Evolutionary conservation across 2,797 vertebrate species (phyloP), one percentile per base, ranked within the genome.

Genomic region (Gila robusta): DNA sequence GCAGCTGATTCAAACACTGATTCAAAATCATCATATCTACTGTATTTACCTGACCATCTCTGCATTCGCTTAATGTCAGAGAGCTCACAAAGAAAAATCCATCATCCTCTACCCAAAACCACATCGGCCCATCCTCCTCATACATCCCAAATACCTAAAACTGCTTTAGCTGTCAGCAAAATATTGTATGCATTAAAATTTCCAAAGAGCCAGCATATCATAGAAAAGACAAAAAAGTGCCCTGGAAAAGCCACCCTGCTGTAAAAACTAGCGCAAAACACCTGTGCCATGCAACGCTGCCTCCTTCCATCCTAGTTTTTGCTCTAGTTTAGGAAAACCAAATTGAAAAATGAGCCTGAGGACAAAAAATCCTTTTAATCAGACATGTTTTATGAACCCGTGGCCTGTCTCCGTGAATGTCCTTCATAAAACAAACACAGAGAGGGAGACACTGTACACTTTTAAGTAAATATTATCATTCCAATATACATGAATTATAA

Each of bases 51-150:
- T 92, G 81, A 64, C 52, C 90, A 93, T 83, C 67, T 71, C 93
- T 89, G 86, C 88, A 91, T 92, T 91, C 91, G 79, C 86, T 81
- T 82, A 89, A 90, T 88, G 79, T 84, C 92, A 89, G 70, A 91
- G 73, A 86, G 66, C 85, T 67, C 87, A 93, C 84, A 85, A 88
- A 70, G 92, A 93, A 28, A 92, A 92, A 93, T 89, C 91, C 92
- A 92, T 91, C 87, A 74, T 72, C 52, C 16, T 83, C 79, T 23
- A 70, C 47, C 17, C 74, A 85, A 71, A 70, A 72, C 52, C 37
- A 28, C 23, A 82, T 37, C 16, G 3, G 10, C 64, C 59, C 9
- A 28, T 19, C 16, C 62, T 26, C 7, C 62, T 72, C 49, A n/a
- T 59, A 14, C 32, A 56, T 26, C 28, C 85, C 72, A 54, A 89